phyloP scores from a whole-genome alignment of 2,888 invertebrate species.

The Apodemia duryi region DNA sequence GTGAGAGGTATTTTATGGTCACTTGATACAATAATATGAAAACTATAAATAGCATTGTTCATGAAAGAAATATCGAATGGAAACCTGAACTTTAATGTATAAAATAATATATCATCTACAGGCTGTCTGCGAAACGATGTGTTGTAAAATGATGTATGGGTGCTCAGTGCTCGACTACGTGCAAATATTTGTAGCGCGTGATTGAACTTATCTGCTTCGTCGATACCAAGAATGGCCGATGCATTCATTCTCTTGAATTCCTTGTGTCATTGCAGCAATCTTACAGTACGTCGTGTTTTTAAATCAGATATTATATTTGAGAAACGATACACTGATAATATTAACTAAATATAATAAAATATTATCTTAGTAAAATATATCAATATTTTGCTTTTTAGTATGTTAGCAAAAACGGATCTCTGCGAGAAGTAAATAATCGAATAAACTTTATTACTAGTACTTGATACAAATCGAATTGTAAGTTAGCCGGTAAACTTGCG shows the following conservation, averaged over 20 bases:
- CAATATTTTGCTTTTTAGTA: too few species aligned
- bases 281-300: background rate
- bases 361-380: too few species aligned
- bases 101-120: constrained; percentile 2
- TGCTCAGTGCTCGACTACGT: constrained; percentile 24
- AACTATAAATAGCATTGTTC: background rate
- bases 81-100: background rate
- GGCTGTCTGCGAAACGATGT: background rate
- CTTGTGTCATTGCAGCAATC: background rate
- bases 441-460: too few species aligned
- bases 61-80: background rate
- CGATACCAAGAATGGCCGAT: background rate
- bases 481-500: too few species aligned
- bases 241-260: background rate
- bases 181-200: constrained; percentile 39
- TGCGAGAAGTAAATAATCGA: too few species aligned
- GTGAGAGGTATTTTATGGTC: too few species aligned
- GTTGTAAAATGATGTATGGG: constrained; percentile 11
- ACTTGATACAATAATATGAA: background rate
- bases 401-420: too few species aligned
- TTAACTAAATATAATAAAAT: too few species aligned
- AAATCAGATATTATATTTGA: too few species aligned
- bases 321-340: too few species aligned
- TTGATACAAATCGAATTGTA: too few species aligned
- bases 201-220: constrained; percentile 31